Conservation (phyloP, 2,113 vertebrate genomes). For the Crotophaga sulcirostris region DNA sequence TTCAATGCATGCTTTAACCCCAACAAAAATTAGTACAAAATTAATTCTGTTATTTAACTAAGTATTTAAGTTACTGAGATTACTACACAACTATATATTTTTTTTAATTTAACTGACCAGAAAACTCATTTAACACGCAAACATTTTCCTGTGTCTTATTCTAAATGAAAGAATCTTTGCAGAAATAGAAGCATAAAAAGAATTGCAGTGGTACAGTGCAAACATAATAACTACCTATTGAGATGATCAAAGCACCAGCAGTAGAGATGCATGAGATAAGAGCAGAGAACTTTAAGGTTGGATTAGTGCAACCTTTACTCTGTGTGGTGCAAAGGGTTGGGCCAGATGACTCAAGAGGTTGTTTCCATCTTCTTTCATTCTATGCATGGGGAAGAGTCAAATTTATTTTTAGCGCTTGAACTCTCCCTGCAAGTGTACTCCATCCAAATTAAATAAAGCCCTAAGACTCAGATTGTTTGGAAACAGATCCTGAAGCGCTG, state of each 20-base stretch:
- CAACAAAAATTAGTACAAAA: not conserved
- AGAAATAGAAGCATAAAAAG: slow-evolving; percentile 9
- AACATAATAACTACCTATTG: not conserved
- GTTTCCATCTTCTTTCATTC: not conserved
- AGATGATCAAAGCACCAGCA: not conserved
- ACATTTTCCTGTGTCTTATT: not conserved
- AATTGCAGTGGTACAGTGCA: not conserved
- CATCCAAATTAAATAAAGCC: not conserved
- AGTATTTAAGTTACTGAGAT: slow-evolving; percentile 21
- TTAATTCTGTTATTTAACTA: not conserved
- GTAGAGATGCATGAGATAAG: not conserved
- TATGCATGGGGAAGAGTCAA: not conserved
- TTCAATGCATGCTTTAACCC: not conserved
- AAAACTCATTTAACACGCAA: not conserved
- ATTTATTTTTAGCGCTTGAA: not conserved
- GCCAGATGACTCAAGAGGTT: not conserved
- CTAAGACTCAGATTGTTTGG: not conserved
- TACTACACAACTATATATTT: not conserved
- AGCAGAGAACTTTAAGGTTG: not conserved
- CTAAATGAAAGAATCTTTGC: not conserved
- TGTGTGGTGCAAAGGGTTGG: not conserved
- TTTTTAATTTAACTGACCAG: slow-evolving; percentile 33
- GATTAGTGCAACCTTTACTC: not conserved
- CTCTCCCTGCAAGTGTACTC: not conserved
- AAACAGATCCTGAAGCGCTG: not conserved